Evolutionary conservation across 2,113 vertebrate species (phyloP).

Genomic region (Boulengeromyrus knoepffleri): DNA sequence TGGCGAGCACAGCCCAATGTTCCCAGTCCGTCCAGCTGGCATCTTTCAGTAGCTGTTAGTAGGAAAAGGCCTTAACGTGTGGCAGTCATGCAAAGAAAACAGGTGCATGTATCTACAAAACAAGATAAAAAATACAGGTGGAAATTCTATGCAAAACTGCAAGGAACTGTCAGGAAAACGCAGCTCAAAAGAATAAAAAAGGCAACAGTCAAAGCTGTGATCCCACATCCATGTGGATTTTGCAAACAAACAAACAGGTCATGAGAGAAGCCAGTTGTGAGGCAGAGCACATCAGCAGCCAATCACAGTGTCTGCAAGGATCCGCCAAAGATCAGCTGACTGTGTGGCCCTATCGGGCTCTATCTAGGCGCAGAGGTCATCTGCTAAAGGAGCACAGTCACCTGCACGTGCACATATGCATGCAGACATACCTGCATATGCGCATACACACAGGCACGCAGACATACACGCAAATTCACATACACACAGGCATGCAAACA

Average conservation of each 20-base stretch:
- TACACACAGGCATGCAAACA: neutral
- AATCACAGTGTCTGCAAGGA: neutral
- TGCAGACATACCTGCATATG: neutral
- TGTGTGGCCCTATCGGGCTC: neutral
- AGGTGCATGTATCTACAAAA: neutral
- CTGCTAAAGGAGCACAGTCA: neutral
- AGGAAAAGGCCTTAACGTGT: neutral
- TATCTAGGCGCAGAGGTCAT: neutral
- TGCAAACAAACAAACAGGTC: neutral
- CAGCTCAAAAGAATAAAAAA: neutral
- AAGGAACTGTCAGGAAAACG: neutral
- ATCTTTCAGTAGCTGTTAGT: neutral
- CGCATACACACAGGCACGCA: neutral
- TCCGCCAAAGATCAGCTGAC: neutral
- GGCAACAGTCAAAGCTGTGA: neutral
- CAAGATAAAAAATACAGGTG: neutral
- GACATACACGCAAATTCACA: fast-evolving
- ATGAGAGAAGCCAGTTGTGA: neutral
- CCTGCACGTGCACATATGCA: neutral
- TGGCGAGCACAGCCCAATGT: neutral
- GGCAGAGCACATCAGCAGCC: neutral
- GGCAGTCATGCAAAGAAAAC: neutral
- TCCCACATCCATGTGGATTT: neutral
- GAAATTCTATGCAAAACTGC: neutral
- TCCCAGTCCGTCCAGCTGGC: neutral